These are phyloP conservation scores for Stenodema calcarata DNA, from an alignment of 2,888 invertebrate species.

Conservation along the genomic window DNA sequence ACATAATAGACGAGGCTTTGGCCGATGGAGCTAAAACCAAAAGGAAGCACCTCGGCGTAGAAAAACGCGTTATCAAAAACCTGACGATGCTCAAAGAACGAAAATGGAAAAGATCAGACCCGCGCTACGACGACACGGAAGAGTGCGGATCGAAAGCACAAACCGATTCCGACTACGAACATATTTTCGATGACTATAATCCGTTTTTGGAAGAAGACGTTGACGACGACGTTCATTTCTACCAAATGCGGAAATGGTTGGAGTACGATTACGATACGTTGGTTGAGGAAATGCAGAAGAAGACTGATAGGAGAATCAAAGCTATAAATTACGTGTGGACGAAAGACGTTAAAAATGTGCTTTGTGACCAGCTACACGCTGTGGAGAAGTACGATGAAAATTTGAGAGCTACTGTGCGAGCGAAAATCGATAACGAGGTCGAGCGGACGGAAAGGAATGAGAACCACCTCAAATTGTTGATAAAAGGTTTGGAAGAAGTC, in stretches of 20 bases:
- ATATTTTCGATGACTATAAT: constrained; percentile 37
- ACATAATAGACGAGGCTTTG: constrained; percentile 4
- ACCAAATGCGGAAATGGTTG: constrained; percentile 37
- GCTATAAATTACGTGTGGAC: constrained; percentile 31
- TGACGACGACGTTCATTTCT: constrained; percentile 22
- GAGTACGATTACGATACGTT: constrained; percentile 9
- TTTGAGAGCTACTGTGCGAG: background rate
- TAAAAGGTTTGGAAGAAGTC: constrained; percentile 37
- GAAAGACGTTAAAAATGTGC: constrained; percentile 23
- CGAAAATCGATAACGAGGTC: background rate
- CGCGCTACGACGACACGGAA: constrained; percentile 25
- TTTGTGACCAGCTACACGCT: background rate
- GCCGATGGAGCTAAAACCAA: background rate
- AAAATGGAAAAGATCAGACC: constrained; percentile 11
- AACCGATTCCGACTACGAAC: background rate
- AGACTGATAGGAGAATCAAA: constrained; percentile 3
- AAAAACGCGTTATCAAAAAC: background rate
- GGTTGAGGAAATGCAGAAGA: constrained; percentile 18
- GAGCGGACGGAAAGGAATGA: constrained; percentile 17
- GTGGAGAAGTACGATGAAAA: background rate
- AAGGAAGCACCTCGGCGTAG: background rate
- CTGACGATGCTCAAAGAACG: background rate
- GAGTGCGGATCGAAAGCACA: background rate
- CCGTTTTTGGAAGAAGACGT: constrained; percentile 30
- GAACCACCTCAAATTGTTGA: constrained; percentile 2